Evolutionary conservation across 2,888 invertebrate genomes (phyloP).

Genomic region (Epirrhoe alternata): DNA sequence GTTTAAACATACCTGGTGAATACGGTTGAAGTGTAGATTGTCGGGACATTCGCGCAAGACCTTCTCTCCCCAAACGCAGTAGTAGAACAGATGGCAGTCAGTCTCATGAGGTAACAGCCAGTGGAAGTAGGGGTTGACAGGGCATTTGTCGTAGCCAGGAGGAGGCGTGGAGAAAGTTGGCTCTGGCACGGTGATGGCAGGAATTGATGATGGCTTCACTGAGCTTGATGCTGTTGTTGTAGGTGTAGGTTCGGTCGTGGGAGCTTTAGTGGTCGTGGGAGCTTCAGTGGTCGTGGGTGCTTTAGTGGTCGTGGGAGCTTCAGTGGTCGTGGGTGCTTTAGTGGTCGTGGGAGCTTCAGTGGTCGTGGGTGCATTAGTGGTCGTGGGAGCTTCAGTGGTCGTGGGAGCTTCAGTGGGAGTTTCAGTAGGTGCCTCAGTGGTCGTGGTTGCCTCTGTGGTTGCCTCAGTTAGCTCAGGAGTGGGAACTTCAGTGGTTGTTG

Average conservation of each 20-base stretch:
- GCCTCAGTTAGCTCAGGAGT: too few species aligned
- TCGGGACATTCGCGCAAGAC: slow-evolving; percentile 54
- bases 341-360: background rate
- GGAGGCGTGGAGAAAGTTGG: slow-evolving; percentile 1
- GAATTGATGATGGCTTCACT: background rate
- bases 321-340: background rate
- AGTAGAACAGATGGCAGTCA: slow-evolving; percentile 68
- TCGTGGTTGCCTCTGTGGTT: background rate
- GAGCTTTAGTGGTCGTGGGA: background rate
- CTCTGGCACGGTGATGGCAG: background rate
- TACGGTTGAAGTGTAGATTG: slow-evolving; percentile 62
- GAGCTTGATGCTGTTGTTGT: background rate
- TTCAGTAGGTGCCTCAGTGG: background rate
- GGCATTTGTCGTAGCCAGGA: slow-evolving; percentile 49
- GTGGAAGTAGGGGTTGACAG: slow-evolving; percentile 62
- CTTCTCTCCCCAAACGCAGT: slow-evolving; percentile 67
- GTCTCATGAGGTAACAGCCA: slow-evolving; percentile 67
- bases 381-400: background rate
- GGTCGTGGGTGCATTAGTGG: too few species aligned
- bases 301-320: background rate
- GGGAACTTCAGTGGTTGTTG: background rate
- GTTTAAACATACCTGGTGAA: slow-evolving; percentile 55
- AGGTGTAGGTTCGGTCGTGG: background rate
- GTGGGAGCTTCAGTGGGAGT: background rate
- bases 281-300: background rate